These are phyloP conservation scores for Lithophane leautieri DNA, from an alignment of 2,888 invertebrate genomes.

Conservation along the genomic window DNA sequence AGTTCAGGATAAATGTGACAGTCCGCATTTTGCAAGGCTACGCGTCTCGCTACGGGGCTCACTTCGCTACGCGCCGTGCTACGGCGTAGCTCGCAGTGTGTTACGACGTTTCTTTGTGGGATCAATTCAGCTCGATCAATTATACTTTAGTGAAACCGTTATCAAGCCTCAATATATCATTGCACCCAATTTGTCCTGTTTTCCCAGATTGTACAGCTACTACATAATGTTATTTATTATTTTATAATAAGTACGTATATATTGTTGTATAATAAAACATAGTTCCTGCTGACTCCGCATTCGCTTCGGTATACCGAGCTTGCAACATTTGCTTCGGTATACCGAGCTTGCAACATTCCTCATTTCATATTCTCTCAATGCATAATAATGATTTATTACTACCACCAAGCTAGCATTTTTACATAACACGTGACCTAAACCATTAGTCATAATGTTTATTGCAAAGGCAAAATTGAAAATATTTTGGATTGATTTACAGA, in stretches of 20 bases:
- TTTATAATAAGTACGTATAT: not conserved
- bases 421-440: constrained; percentile 22
- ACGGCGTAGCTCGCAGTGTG: constrained; percentile 31
- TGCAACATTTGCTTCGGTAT: constrained; percentile 25
- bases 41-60: not conserved
- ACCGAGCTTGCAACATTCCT: constrained; percentile 35
- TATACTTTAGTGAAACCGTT: not conserved
- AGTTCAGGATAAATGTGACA: not conserved
- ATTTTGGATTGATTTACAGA: constrained; percentile 7
- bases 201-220: not conserved
- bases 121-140: constrained; percentile 10
- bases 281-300: constrained; percentile 2
- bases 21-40: not conserved
- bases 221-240: constrained; percentile 3
- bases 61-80: constrained; percentile 21
- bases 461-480: constrained; percentile 7
- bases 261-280: constrained; percentile 23
- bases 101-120: constrained; percentile 5
- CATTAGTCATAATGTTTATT: constrained; percentile 12
- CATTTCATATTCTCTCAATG: constrained; percentile 59
- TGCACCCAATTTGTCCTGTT: not conserved
- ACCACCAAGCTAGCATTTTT: constrained; percentile 44
- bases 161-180: not conserved
- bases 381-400: constrained; percentile 55
- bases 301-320: constrained; percentile 22